phyloP scores from a whole-genome alignment of 2,113 vertebrate species.

The Myanophis thanlyinensis region DNA sequence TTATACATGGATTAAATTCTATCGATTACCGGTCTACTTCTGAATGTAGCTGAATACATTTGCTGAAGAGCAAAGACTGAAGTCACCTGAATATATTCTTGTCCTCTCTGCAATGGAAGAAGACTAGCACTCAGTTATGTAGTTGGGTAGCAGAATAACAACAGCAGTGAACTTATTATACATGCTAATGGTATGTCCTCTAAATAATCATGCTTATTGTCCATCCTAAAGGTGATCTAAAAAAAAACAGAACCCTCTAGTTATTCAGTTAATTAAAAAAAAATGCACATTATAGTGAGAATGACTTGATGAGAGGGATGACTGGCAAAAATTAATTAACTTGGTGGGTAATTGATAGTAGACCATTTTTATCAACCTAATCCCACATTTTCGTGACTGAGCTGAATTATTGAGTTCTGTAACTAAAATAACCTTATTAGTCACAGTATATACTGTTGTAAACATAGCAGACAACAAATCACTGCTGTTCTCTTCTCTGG shows the following conservation, averaged over 20 bases:
- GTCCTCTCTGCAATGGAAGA: background rate
- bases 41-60: background rate
- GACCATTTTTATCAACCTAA: constrained; percentile 50
- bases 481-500: constrained; percentile 28
- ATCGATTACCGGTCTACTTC: background rate
- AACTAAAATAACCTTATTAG: constrained; percentile 58
- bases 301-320: constrained; percentile 40
- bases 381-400: constrained; percentile 44
- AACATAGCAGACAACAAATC: constrained; percentile 50
- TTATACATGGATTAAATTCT: background rate
- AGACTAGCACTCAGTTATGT: background rate
- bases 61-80: background rate
- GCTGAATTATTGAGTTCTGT: constrained; percentile 44
- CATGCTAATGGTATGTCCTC: background rate
- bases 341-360: constrained; percentile 51
- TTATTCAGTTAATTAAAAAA: constrained; percentile 36
- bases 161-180: background rate
- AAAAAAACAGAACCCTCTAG: background rate
- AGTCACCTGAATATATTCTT: background rate
- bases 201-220: background rate
- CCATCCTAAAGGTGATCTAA: background rate
- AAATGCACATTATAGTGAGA: constrained; percentile 27
- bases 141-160: background rate
- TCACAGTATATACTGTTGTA: constrained; percentile 29
- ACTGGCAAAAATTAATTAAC: constrained; percentile 54